Base-by-base conservation (phyloP, 2,113 vertebrate species). In the Strix aluco region DNA sequence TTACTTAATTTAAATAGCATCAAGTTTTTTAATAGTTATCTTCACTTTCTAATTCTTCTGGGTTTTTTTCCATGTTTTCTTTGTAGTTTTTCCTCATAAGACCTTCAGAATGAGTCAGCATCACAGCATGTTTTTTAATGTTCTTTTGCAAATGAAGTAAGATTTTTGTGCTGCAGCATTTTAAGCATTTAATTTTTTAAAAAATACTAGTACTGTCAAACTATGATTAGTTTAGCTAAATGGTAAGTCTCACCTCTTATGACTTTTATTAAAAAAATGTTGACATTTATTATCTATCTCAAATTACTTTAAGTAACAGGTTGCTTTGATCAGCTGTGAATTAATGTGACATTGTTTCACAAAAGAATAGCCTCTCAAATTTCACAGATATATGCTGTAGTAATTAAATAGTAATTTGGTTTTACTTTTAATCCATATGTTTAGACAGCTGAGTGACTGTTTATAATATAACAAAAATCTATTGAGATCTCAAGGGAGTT, bases 381-480 rank as follows among this genome's bases (percentile, higher is more conserved):
- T 95, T 91, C 86, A 75, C n/a, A 92, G 65, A 57, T 96, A 92
- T 89, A 94, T 97, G 30, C 61, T 92, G 73, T 72, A 92, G 82
- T 95, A 94, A 86, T 96, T 96, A 96, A 96, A 92, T 34, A 90
- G 46, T 62, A 90, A 86, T 92, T 94, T 92, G 80, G 49, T 97
- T 95, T 96, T 96, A 84, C 73, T 95, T 94, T 88, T 86, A 96
- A 95, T 94, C 90, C 69, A 54, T 93, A 69, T 95, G 57, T 96
- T 96, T 94, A 94, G 90, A 95, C 91, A 95, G 81, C 69, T 94
- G 92, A 96, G 18, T 88, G 94, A 88, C 84, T 91, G 65, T 92
- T 96, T 95, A 81, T 94, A 62, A 73, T 77, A 86, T n/a, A 95
- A 77, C 58, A 96, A 88, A 94, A 90, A 81, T 27, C 44, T 93